A percentile compares a stretch with the other conserved stretches of the same genome.
Evolutionary conservation across 2,888 invertebrate species (phyloP).

Genomic region (Mayetiola destructor): DNA sequence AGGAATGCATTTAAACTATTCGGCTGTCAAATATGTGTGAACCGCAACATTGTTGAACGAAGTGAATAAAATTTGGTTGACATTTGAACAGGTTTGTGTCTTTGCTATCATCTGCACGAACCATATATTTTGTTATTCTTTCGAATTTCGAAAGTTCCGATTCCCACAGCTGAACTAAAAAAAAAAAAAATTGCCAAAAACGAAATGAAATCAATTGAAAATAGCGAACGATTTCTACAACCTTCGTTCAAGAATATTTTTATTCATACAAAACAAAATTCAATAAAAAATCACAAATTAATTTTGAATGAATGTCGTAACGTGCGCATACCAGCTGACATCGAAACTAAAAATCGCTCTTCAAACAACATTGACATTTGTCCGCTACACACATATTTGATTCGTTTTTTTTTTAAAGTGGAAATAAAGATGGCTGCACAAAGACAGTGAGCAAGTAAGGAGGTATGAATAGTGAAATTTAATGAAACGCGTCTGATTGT

Average conservation of each 20-base stretch:
- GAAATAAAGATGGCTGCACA: conserved; percentile 12
- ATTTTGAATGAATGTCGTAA: background rate
- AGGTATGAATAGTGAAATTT: conserved; percentile 11
- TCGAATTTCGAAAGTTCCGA: background rate
- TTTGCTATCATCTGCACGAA: background rate
- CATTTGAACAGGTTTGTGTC: background rate
- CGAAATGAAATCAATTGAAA: background rate
- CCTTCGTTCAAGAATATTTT: background rate
- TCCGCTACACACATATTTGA: conserved; percentile 2
- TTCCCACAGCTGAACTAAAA: background rate
- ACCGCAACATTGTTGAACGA: too few species aligned
- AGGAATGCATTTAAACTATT: too few species aligned
- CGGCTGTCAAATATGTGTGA: too few species aligned
- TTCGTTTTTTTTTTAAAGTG: background rate
- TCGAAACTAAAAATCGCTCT: background rate
- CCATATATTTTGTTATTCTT: background rate
- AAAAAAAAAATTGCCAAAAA: background rate
- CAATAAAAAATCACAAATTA: background rate
- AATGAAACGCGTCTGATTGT: conserved; percentile 12
- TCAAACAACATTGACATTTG: background rate
- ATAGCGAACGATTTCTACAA: background rate
- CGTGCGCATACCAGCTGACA: background rate
- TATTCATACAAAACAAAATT: background rate
- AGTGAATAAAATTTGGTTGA: too few species aligned
- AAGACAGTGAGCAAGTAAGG: conserved; percentile 7